A percentile compares a stretch with the other conserved stretches of the same genome.
Conservation (phyloP, 2,113 vertebrate species). For the Apodemus sylvaticus region DNA sequence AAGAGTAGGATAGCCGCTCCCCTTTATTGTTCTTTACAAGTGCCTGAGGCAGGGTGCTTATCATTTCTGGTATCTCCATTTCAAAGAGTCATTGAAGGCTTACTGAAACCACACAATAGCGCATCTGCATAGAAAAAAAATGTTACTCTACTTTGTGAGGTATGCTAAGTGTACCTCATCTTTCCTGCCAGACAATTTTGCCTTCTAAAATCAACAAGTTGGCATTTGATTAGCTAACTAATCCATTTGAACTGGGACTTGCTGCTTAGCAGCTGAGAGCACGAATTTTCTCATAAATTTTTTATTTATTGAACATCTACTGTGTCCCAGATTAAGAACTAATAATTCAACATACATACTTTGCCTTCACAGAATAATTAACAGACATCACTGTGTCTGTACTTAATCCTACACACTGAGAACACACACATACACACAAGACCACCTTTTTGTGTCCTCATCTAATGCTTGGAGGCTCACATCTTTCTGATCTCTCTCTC, state of each 20-base stretch:
- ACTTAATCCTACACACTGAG: background rate
- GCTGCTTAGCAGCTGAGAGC: background rate
- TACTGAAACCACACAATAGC: background rate
- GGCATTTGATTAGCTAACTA: constrained; percentile 20
- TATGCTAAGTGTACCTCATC: background rate
- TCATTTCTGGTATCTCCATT: constrained; percentile 19
- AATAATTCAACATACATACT: background rate
- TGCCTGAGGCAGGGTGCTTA: background rate
- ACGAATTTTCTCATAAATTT: constrained; percentile 10
- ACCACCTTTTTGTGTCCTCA: background rate
- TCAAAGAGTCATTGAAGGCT: background rate
- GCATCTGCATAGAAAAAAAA: background rate
- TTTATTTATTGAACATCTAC: constrained; percentile 37
- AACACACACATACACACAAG: background rate
- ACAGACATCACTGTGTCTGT: background rate
- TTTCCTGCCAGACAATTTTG: constrained; percentile 5
- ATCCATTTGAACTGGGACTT: background rate
- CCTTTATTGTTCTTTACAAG: background rate
- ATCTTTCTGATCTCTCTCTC: background rate
- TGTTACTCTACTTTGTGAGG: background rate
- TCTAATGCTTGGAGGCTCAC: background rate
- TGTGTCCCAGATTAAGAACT: background rate
- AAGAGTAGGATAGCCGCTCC: background rate
- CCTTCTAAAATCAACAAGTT: constrained; percentile 29
- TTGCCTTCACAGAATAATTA: constrained; percentile 23